phyloP scores from a whole-genome alignment of 1,140 invertebrate species.

The Phthorimaea operculella region DNA sequence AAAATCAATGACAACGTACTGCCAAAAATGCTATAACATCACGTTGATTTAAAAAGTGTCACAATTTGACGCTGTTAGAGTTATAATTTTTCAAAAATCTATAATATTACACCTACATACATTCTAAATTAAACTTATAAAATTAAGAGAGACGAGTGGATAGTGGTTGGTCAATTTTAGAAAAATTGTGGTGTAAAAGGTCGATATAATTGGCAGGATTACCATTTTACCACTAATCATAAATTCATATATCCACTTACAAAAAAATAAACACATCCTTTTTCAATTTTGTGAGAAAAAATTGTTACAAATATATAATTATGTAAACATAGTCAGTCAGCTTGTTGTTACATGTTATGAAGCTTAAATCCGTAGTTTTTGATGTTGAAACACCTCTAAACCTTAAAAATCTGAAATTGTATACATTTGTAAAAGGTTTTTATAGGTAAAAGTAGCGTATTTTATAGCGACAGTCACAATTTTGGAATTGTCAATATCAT shows the following conservation, averaged over 20 bases:
- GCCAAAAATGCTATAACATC: constrained; percentile 21
- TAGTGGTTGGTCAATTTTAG: constrained; percentile 43
- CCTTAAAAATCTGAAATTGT: constrained; percentile 38
- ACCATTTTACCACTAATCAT: too few species aligned
- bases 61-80: neutral
- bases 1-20: constrained; percentile 19
- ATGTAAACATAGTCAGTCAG: constrained; percentile 21
- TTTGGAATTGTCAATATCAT: too few species aligned
- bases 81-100: too few species aligned
- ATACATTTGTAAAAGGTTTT: constrained; percentile 59
- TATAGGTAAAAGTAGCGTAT: constrained; percentile 48
- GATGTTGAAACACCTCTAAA: constrained; percentile 29
- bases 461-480: constrained; percentile 27
- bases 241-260: neutral
- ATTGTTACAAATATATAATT: neutral
- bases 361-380: constrained; percentile 44
- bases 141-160: constrained; percentile 12
- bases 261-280: neutral
- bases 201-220: neutral
- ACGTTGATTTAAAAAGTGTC: constrained; percentile 13
- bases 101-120: constrained; percentile 1
- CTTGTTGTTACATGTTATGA: constrained; percentile 55
- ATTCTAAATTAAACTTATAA: constrained; percentile 34
- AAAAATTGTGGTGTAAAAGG: constrained; percentile 1
- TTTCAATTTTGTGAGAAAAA: neutral